Conservation (phyloP, 1,140 invertebrate genomes). For the Bombus difficillimus region DNA sequence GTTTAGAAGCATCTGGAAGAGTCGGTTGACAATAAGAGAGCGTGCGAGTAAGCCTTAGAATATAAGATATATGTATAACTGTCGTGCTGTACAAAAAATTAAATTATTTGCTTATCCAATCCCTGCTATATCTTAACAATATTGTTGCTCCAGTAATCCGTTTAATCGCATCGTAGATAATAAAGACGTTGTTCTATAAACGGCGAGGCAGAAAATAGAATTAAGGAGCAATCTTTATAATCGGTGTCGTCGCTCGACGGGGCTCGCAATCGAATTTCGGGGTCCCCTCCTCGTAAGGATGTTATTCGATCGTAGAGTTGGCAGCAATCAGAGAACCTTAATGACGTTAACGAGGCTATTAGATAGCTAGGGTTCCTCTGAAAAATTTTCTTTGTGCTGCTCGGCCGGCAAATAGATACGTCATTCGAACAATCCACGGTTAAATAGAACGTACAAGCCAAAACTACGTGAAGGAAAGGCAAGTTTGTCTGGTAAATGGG, state of each 20-base stretch:
- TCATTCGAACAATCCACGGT: not conserved
- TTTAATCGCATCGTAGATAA: constrained; percentile 30
- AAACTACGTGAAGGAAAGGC: not conserved
- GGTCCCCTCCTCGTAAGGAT: constrained; percentile 22
- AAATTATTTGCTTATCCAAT: no score
- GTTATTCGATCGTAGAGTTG: constrained; percentile 44
- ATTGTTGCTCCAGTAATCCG: not conserved
- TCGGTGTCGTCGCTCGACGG: not conserved
- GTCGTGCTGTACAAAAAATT: no score
- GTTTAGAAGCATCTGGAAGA: no score
- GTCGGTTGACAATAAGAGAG: no score
- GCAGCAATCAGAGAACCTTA: constrained; percentile 47
- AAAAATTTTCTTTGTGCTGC: constrained; percentile 34
- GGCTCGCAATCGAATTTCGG: constrained; percentile 43
- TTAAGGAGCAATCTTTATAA: constrained; percentile 47
- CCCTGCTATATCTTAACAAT: no score
- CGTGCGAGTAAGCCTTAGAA: no score
- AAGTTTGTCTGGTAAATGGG: not conserved
- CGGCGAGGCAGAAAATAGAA: constrained; percentile 36
- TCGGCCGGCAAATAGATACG: constrained; percentile 12
- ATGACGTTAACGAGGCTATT: constrained; percentile 52
- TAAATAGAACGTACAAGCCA: not conserved
- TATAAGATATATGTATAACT: no score
- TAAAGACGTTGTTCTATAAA: constrained; percentile 42
- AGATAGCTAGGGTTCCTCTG: constrained; percentile 11